Percentiles rank a stretch among this genome's conserved stretches.
Evolutionary conservation across 2,888 invertebrate species (phyloP).

Genomic region (Zelleria hepariella): DNA sequence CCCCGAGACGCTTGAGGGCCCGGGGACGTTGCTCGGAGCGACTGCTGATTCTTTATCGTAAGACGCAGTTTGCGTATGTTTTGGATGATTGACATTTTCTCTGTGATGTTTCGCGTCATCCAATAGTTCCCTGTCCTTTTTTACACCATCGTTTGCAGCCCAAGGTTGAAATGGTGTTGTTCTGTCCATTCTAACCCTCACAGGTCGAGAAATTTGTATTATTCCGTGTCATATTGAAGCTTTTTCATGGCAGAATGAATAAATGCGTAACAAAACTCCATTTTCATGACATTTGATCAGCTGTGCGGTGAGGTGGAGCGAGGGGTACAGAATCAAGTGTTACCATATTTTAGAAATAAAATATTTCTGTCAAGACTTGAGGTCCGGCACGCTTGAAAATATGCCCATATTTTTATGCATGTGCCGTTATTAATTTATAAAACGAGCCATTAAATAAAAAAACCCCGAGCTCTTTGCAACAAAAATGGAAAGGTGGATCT

Average conservation of each 20-base stretch:
- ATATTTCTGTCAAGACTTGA: no score
- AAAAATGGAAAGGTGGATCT: no score
- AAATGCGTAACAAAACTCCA: conserved; percentile 72
- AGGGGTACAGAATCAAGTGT: conserved; percentile 17
- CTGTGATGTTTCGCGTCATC: conserved; percentile 72
- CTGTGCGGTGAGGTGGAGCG: conserved; percentile 60
- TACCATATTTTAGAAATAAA: not conserved
- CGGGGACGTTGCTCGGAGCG: conserved; percentile 48
- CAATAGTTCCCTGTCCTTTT: conserved; percentile 62
- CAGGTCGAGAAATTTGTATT: conserved; percentile 37
- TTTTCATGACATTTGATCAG: conserved; percentile 73
- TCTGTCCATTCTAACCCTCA: conserved; percentile 63
- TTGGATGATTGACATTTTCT: conserved; percentile 73
- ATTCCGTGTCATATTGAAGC: conserved; percentile 55
- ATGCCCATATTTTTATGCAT: no score
- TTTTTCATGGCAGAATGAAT: conserved; percentile 47
- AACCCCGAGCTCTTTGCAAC: no score
- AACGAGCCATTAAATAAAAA: no score
- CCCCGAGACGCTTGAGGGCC: conserved; percentile 46
- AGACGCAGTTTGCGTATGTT: conserved; percentile 73
- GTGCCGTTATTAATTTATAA: no score
- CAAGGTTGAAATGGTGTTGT: conserved; percentile 68
- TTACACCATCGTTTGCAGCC: conserved; percentile 59
- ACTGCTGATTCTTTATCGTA: conserved; percentile 66
- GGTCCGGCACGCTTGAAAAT: no score